Percentiles rank a stretch among this genome's conserved stretches.
These are phyloP conservation scores for Jordanella pulchra DNA, from an alignment of 2,797 vertebrate species.

Conservation along the genomic window DNA sequence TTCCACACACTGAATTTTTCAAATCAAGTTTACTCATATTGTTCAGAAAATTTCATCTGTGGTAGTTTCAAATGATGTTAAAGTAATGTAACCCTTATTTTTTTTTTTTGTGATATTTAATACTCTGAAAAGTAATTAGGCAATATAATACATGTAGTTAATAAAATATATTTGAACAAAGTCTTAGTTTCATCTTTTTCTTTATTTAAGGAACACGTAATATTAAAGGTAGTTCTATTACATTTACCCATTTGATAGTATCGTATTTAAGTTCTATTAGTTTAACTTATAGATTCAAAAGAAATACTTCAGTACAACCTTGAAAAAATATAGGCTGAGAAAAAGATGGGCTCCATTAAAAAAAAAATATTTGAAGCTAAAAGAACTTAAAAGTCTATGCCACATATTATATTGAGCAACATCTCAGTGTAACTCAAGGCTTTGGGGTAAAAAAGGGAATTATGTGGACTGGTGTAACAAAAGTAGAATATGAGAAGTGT, in stretches of 20 bases:
- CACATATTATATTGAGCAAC: background rate
- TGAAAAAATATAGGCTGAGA: no score
- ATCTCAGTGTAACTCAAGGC: background rate
- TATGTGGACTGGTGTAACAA: background rate
- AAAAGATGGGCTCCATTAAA: no score
- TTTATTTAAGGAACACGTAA: background rate
- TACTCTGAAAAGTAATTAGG: constrained; percentile 71
- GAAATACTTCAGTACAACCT: no score
- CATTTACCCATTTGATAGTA: background rate
- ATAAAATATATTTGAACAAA: constrained; percentile 71
- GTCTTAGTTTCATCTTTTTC: constrained; percentile 2
- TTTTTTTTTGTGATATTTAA: constrained; percentile 77
- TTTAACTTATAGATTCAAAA: background rate
- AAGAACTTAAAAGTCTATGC: background rate
- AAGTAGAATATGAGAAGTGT: background rate
- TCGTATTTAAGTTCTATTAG: background rate
- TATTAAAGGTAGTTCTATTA: background rate
- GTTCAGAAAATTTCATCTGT: constrained; percentile 62
- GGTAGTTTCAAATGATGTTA: constrained; percentile 63
- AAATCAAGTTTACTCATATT: constrained; percentile 42
- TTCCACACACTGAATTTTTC: constrained; percentile 40
- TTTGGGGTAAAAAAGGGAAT: background rate
- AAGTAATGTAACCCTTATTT: constrained; percentile 67
- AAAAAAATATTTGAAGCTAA: background rate
- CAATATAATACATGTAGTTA: constrained; percentile 73